A percentile compares a stretch with the other conserved stretches of the same genome.
These are phyloP conservation scores for Siniperca chuatsi DNA, from an alignment of 2,113 vertebrate species.

Conservation along the genomic window DNA sequence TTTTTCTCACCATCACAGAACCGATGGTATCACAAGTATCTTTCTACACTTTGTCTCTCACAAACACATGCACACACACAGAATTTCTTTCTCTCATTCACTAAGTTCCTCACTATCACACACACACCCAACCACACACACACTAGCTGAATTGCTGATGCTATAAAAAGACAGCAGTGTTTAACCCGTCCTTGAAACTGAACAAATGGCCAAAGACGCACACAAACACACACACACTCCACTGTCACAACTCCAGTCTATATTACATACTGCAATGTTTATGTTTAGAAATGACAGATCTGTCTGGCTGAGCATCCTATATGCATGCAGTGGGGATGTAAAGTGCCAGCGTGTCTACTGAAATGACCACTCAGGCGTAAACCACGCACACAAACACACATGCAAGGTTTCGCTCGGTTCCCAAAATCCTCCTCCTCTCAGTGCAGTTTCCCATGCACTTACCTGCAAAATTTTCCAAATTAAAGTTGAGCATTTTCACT, in stretches of 20 bases:
- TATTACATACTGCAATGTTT: constrained; percentile 57
- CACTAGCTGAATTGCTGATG: constrained; percentile 39
- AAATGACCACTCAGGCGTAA: constrained; percentile 55
- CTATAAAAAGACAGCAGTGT: constrained; percentile 78
- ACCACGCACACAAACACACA: constrained; percentile 29
- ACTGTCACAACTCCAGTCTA: constrained; percentile 22
- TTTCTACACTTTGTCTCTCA: background rate
- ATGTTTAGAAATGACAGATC: constrained; percentile 67
- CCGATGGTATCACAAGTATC: constrained; percentile 18
- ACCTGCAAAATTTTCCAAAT: background rate
- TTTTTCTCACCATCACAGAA: constrained; percentile 10
- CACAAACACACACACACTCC: background rate
- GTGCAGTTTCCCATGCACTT: constrained; percentile 9
- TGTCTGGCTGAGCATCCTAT: constrained; percentile 44
- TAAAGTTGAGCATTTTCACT: background rate
- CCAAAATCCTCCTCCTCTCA: background rate
- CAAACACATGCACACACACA: background rate
- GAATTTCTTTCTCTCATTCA: constrained; percentile 30
- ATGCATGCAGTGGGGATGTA: constrained; percentile 52
- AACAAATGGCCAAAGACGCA: constrained; percentile 59
- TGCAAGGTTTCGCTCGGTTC: background rate
- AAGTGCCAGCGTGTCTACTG: constrained; percentile 54
- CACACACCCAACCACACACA: constrained; percentile 15
- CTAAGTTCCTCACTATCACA: constrained; percentile 18
- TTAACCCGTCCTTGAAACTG: constrained; percentile 78